Evolutionary conservation across 2,888 invertebrate species (phyloP).

Genomic region (Plagiodera versicolora): DNA sequence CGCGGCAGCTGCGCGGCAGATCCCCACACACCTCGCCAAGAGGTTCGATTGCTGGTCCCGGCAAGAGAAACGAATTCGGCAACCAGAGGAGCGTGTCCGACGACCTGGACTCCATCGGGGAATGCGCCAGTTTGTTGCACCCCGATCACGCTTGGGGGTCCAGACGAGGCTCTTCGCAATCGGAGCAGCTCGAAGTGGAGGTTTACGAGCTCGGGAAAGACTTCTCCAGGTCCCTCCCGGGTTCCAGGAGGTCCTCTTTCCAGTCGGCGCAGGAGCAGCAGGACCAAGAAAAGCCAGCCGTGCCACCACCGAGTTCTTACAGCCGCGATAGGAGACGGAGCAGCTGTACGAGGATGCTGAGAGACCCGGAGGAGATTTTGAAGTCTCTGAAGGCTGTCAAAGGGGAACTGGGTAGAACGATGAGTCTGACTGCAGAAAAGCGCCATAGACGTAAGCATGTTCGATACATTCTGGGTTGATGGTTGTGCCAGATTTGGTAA

Average conservation of each 20-base stretch:
- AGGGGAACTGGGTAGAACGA: conserved; percentile 79
- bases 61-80: conserved; percentile 71
- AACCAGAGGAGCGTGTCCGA: conserved; percentile 75
- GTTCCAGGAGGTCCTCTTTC: conserved; percentile 79
- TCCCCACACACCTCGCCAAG: conserved; percentile 80
- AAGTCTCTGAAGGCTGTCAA: conserved; percentile 80
- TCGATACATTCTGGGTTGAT: too few species aligned
- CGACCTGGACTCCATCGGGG: conserved; percentile 73
- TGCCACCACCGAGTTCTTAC: conserved; percentile 60
- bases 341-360: conserved; percentile 71
- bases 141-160: conserved; percentile 85
- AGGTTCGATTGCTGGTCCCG: conserved; percentile 70
- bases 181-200: conserved; percentile 77
- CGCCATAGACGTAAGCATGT: conserved; percentile 64
- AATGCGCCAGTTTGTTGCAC: conserved; percentile 75
- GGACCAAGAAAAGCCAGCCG: conserved; percentile 54
- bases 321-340: conserved; percentile 75
- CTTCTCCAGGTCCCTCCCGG: conserved; percentile 80
- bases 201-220: conserved; percentile 84
- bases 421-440: conserved; percentile 72
- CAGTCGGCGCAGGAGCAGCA: conserved; percentile 61
- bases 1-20: conserved; percentile 69
- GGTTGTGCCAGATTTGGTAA: too few species aligned
- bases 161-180: conserved; percentile 85
- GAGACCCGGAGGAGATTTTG: conserved; percentile 83